These are phyloP conservation scores for Anas bernieri DNA, from an alignment of 2,797 vertebrate genomes.

Conservation along the genomic window DNA sequence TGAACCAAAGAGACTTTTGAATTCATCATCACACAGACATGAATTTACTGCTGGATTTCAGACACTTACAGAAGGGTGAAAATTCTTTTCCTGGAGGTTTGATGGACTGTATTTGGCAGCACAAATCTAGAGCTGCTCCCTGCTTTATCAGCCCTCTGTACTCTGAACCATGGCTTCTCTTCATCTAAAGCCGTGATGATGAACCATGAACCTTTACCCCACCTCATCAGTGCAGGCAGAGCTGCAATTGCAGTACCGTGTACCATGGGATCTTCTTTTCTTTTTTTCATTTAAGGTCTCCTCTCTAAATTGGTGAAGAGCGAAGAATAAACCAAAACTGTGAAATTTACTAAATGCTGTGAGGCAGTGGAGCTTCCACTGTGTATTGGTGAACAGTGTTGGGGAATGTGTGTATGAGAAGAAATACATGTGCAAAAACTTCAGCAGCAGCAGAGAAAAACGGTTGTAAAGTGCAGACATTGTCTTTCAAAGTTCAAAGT, in stretches of 20 bases:
- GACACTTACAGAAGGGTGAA: background rate
- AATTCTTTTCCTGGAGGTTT: background rate
- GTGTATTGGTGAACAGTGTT: background rate
- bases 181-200: background rate
- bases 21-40: background rate
- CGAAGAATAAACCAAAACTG: background rate
- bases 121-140: background rate
- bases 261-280: background rate
- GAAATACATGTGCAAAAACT: accelerated
- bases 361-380: background rate
- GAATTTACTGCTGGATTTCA: constrained; percentile 38
- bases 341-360: background rate
- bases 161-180: background rate
- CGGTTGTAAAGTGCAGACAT: background rate
- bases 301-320: background rate
- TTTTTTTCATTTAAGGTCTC: background rate
- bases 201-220: background rate
- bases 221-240: background rate
- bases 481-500: background rate
- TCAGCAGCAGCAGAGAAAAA: background rate
- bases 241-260: background rate
- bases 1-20: constrained; percentile 29
- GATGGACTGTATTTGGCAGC: background rate
- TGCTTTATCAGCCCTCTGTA: background rate
- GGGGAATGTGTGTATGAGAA: background rate